Conservation (phyloP, 2,113 vertebrate genomes). For the Myiagra hebetior region DNA sequence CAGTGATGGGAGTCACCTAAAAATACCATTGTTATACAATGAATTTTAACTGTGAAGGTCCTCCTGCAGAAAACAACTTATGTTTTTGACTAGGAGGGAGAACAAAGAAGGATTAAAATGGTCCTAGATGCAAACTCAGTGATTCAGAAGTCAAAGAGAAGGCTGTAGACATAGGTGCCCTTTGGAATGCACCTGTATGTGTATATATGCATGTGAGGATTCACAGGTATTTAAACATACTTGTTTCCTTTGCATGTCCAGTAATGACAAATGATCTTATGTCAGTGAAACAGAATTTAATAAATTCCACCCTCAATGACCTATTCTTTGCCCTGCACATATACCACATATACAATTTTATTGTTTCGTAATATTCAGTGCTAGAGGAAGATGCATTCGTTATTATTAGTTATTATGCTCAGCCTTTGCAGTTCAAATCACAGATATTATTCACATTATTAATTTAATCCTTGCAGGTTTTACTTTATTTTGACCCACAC, state of each 20-base stretch:
- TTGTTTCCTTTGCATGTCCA: fast-evolving
- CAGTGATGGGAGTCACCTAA: neutral
- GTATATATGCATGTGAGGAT: no score
- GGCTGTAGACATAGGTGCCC: neutral
- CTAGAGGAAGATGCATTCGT: neutral
- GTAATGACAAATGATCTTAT: neutral
- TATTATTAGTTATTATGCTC: neutral
- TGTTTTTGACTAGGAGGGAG: neutral
- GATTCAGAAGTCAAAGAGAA: neutral
- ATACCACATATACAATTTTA: neutral
- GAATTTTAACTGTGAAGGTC: neutral
- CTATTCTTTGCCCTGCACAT: neutral
- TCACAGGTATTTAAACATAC: neutral
- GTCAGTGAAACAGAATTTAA: neutral
- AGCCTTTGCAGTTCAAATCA: neutral
- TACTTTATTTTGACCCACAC: neutral
- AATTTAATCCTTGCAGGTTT: neutral
- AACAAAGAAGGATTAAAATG: neutral
- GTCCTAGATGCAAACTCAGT: neutral
- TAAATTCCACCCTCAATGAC: neutral
- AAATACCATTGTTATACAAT: neutral
- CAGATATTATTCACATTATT: neutral
- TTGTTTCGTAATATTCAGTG: neutral
- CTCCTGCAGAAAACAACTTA: neutral
- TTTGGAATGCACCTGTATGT: neutral